Conservation (phyloP, 2,113 vertebrate genomes). For the Mesitornis unicolor region DNA sequence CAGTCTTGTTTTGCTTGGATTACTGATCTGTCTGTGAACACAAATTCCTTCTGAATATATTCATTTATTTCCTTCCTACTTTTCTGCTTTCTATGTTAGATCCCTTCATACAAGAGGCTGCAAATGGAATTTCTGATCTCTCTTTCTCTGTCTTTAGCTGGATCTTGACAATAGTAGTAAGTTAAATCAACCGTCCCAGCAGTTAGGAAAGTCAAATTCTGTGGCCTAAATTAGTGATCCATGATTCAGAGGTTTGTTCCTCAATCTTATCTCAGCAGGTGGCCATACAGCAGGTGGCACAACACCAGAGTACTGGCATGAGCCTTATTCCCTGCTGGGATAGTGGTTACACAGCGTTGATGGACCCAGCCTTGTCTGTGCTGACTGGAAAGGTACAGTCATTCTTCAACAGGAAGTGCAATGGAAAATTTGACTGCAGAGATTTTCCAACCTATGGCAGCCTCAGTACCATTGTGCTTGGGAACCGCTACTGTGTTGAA, state of each 20-base stretch:
- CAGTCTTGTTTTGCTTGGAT: not conserved
- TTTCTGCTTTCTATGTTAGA: not conserved
- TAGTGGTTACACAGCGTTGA: accelerated
- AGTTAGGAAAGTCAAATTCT: not conserved
- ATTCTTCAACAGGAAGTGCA: not conserved
- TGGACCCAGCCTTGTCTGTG: not conserved
- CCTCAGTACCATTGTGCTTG: not conserved
- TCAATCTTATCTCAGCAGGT: not conserved
- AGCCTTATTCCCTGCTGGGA: not conserved
- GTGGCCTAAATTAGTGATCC: not conserved
- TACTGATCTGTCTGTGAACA: not conserved
- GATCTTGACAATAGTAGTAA: not conserved
- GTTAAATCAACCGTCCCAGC: not conserved
- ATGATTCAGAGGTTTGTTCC: not conserved
- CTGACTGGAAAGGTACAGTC: not conserved
- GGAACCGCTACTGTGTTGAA: not conserved
- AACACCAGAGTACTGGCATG: accelerated
- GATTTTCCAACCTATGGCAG: not conserved
- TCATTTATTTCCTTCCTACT: not conserved
- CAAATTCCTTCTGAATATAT: not conserved
- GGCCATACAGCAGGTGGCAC: not conserved
- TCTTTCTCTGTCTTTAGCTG: not conserved
- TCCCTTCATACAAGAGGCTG: not conserved
- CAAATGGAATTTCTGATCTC: not conserved
- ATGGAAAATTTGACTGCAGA: not conserved